Evolutionary conservation across 2,888 invertebrate genomes (phyloP).

Genomic region (Dryococelus australis): DNA sequence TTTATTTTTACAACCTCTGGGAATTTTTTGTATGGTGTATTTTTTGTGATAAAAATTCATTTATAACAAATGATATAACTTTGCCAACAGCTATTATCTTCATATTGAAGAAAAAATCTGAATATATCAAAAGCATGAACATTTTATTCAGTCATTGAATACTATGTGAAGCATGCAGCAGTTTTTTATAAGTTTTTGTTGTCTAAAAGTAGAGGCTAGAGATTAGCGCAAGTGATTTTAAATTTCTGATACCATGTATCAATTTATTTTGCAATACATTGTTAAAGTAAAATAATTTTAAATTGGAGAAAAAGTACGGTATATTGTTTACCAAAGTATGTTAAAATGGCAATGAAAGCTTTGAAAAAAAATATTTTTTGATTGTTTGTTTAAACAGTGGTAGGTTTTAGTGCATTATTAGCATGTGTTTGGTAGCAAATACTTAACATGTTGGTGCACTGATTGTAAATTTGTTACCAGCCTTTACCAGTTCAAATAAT

Average conservation of each 20-base stretch:
- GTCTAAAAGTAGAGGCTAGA: slow-evolving; percentile 26
- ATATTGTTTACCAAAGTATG: slow-evolving; percentile 12
- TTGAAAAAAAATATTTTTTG: slow-evolving; percentile 34
- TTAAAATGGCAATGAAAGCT: slow-evolving; percentile 19
- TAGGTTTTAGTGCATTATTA: slow-evolving; percentile 17
- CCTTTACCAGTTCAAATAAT: background rate
- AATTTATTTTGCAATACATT: slow-evolving; percentile 30
- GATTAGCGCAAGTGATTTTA: slow-evolving; percentile 32
- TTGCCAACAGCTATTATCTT: slow-evolving; percentile 35
- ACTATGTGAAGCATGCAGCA: slow-evolving; percentile 13
- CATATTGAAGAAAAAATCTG: slow-evolving; percentile 36
- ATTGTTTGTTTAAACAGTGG: slow-evolving; percentile 28
- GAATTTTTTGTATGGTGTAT: slow-evolving; percentile 5
- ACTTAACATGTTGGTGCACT: slow-evolving; percentile 1
- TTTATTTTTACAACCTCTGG: background rate
- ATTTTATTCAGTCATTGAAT: slow-evolving; percentile 16
- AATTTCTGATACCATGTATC: slow-evolving; percentile 41
- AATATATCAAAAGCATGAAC: slow-evolving; percentile 28
- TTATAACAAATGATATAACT: slow-evolving; percentile 33
- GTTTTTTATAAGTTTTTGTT: slow-evolving; percentile 32
- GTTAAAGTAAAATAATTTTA: slow-evolving; percentile 4
- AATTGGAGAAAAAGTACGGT: slow-evolving; percentile 20
- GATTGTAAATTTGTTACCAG: slow-evolving; percentile 16
- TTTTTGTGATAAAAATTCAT: slow-evolving; percentile 27
- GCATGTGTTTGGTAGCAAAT: slow-evolving; percentile 22